These are phyloP conservation scores for Vireo altiloquus DNA, from an alignment of 2,113 vertebrate genomes.

Conservation along the genomic window DNA sequence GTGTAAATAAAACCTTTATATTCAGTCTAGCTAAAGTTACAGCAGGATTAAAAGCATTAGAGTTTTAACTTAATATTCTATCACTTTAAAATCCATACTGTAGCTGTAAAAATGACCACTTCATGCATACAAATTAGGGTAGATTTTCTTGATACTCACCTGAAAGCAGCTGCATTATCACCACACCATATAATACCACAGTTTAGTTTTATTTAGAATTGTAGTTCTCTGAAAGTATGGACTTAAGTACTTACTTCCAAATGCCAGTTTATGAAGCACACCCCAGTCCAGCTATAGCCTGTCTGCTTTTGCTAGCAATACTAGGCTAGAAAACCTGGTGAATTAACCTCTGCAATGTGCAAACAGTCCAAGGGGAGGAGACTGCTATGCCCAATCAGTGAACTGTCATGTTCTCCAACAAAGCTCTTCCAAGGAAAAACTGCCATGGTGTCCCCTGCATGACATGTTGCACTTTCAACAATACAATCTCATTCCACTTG, in stretches of 20 bases:
- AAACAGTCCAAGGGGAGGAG: not conserved
- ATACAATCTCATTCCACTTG: not conserved
- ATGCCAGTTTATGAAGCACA: not conserved
- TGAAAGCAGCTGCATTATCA: not conserved
- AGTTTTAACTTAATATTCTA: not conserved
- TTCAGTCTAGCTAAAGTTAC: not conserved
- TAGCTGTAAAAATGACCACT: not conserved
- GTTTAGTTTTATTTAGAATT: not conserved
- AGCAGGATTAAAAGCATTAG: not conserved
- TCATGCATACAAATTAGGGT: not conserved
- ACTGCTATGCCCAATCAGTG: not conserved
- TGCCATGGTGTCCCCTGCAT: accelerated
- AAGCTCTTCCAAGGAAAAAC: not conserved
- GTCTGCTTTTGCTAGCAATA: not conserved
- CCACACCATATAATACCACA: not conserved
- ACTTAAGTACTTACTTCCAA: not conserved
- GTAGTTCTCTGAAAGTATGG: not conserved
- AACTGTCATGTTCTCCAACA: not conserved
- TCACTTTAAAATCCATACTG: not conserved
- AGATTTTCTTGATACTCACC: not conserved
- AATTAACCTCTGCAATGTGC: not conserved
- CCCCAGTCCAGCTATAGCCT: not conserved
- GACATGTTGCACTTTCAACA: not conserved
- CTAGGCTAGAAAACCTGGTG: not conserved
- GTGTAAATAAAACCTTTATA: not conserved